Percentiles rank a stretch among this genome's conserved stretches.
phyloP scores from a whole-genome alignment of 2,888 invertebrate genomes.

The Girardia tigrina region DNA sequence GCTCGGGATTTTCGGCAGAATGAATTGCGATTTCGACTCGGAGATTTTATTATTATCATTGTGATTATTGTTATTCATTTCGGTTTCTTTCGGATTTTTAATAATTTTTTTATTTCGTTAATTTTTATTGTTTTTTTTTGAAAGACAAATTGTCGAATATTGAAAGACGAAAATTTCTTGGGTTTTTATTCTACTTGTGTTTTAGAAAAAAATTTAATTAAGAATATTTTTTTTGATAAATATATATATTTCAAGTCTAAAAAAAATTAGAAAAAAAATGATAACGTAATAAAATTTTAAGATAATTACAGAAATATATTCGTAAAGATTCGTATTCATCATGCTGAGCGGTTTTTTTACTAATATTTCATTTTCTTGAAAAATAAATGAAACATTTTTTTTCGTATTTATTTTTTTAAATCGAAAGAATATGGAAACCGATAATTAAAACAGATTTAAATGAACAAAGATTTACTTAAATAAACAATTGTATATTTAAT shows the following conservation, averaged over 20 bases:
- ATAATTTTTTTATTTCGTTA: no score
- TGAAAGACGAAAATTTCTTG: background rate
- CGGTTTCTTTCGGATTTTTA: no score
- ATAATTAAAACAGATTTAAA: background rate
- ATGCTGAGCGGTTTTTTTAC: no score
- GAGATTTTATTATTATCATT: conserved; percentile 12
- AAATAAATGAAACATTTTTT: background rate
- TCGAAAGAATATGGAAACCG: conserved; percentile 16
- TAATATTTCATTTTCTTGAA: background rate
- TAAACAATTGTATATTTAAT: no score
- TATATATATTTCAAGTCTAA: background rate
- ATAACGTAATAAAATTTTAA: background rate
- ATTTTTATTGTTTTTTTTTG: background rate
- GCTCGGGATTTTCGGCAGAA: conserved; percentile 1
- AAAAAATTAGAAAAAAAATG: background rate
- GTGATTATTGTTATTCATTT: no score
- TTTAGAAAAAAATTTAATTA: background rate
- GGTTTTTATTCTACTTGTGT: no score
- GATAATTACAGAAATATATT: background rate
- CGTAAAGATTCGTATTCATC: background rate
- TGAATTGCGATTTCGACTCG: background rate
- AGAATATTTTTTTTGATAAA: no score
- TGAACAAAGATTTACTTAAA: no score
- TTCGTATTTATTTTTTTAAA: conserved; percentile 6
- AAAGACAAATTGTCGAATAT: background rate